These are phyloP conservation scores for Lucilia cuprina DNA, from an alignment of 1,140 invertebrate species.

Conservation along the genomic window DNA sequence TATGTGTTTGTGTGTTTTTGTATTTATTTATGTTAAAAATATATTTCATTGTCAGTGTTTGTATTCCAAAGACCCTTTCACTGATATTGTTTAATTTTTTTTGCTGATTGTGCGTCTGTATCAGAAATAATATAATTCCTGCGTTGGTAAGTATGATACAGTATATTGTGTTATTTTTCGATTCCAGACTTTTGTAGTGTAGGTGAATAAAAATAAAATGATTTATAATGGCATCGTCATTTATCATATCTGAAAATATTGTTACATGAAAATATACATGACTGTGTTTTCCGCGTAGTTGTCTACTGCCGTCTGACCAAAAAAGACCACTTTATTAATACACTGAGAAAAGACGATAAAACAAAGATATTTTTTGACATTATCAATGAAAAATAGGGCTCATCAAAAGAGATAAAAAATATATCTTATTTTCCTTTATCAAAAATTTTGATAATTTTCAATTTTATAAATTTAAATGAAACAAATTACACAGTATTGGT, in stretches of 20 bases:
- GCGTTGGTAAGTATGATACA: background rate
- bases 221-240: conserved; percentile 36
- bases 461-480: background rate
- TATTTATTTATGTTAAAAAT: background rate
- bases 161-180: background rate
- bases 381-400: background rate
- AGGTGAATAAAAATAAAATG: conserved; percentile 27
- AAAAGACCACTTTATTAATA: background rate
- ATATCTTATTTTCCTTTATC: background rate
- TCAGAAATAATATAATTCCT: background rate
- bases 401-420: background rate
- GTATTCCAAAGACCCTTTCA: background rate
- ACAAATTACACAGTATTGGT: background rate
- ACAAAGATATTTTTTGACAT: background rate
- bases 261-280: conserved; percentile 11
- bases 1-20: background rate
- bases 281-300: background rate
- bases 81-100: background rate
- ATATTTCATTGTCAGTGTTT: background rate
- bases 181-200: background rate
- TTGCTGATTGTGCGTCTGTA: conserved; percentile 10
- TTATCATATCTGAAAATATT: conserved; percentile 33
- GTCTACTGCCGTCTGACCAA: background rate
- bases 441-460: background rate
- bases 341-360: background rate